Percentiles rank a stretch among this genome's conserved stretches.
These are phyloP conservation scores for Pocillopora damicornis DNA, from an alignment of 64 coral and sea anemone genomes.

Conservation along the genomic window DNA sequence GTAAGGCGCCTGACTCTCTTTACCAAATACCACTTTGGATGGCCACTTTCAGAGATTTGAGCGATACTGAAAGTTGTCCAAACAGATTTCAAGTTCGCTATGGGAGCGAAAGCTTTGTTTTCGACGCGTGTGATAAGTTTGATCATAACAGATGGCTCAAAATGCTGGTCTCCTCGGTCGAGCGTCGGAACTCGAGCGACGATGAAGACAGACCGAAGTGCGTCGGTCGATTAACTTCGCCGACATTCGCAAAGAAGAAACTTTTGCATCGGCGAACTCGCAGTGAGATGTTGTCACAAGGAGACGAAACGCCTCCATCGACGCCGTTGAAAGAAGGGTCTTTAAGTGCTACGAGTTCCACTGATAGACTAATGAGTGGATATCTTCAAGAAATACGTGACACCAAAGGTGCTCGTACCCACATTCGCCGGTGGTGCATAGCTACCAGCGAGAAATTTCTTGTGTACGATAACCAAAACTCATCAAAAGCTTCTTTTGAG, in stretches of 20 bases:
- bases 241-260: conserved; percentile 48
- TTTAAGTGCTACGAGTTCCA: conserved; percentile 33
- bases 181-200: conserved; percentile 37
- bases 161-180: conserved; percentile 47
- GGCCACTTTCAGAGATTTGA: conserved; percentile 50
- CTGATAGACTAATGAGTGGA: conserved; percentile 72
- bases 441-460: conserved; percentile 78
- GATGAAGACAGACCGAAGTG: conserved; percentile 40
- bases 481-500: conserved; percentile 38
- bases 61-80: conserved; percentile 40
- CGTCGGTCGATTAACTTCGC: conserved; percentile 66
- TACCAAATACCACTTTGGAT: conserved; percentile 41
- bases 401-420: conserved; percentile 20
- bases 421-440: conserved; percentile 67
- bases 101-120: conserved; percentile 39
- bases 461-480: conserved; percentile 60
- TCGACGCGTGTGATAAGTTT: conserved; percentile 54
- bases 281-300: conserved; percentile 54
- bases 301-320: conserved; percentile 10
- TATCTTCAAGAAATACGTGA: conserved; percentile 78
- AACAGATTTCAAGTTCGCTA: conserved; percentile 68
- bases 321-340: conserved; percentile 8
- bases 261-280: conserved; percentile 54
- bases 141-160: conserved; percentile 77
- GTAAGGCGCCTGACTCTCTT: conserved; percentile 53